phyloP scores from a whole-genome alignment of 2,113 vertebrate species.

The Eclectus roratus region DNA sequence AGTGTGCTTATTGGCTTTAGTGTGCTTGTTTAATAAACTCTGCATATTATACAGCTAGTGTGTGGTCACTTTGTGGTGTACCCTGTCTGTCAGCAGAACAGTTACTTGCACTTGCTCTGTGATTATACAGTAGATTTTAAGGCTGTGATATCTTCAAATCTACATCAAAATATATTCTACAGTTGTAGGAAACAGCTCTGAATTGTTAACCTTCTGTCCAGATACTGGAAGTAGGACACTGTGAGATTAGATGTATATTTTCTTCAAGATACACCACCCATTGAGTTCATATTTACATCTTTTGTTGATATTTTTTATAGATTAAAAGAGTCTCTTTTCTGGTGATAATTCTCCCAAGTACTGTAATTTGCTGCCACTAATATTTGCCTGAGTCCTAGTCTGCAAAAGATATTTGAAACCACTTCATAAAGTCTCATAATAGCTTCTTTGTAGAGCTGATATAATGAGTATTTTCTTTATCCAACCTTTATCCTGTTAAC shows the following conservation, averaged over 20 bases:
- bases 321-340: constrained; percentile 86
- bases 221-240: constrained; percentile 80
- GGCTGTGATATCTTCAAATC: constrained; percentile 81
- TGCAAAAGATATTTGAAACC: constrained; percentile 86
- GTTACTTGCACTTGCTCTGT: constrained; percentile 70
- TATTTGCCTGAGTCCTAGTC: constrained; percentile 87
- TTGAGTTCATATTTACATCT: constrained; percentile 85
- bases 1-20: too few relatives aligned
- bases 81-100: too few relatives aligned
- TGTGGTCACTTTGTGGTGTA: too few relatives aligned
- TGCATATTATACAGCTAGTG: too few relatives aligned
- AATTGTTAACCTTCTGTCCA: constrained; percentile 86
- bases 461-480: constrained; percentile 82
- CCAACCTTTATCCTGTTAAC: constrained; percentile 40
- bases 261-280: constrained; percentile 83
- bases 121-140: constrained; percentile 82
- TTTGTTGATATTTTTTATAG: constrained; percentile 88
- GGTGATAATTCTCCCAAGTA: constrained; percentile 88
- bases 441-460: constrained; percentile 80
- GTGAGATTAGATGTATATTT: constrained; percentile 87
- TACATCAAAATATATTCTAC: constrained; percentile 81
- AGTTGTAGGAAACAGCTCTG: constrained; percentile 78
- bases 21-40: too few relatives aligned
- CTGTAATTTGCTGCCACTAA: constrained; percentile 87
- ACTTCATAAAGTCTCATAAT: constrained; percentile 83